Evolutionary conservation across 2,797 vertebrate species (phyloP).

Genomic region (Alca torda): DNA sequence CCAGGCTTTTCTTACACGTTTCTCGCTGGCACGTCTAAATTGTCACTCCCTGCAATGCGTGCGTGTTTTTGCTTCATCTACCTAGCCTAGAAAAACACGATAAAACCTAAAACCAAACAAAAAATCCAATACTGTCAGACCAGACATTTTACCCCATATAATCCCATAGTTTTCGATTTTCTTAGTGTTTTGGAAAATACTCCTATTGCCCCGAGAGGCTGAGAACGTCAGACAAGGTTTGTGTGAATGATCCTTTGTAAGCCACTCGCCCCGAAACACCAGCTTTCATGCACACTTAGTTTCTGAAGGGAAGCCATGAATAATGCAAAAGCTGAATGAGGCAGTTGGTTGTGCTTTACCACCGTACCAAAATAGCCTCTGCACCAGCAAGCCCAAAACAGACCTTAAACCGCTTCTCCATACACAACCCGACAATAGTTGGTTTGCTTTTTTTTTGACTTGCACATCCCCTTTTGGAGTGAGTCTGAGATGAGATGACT

Average conservation of each 20-base stretch:
- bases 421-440: background rate
- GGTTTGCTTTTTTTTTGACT: background rate
- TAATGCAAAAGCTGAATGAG: background rate
- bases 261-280: background rate
- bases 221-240: background rate
- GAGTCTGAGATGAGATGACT: background rate
- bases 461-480: background rate
- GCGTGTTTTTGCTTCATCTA: background rate
- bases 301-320: background rate
- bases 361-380: background rate
- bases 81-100: background rate
- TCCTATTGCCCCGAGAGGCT: background rate
- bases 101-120: background rate
- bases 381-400: background rate
- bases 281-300: background rate
- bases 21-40: background rate
- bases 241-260: background rate
- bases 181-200: background rate
- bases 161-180: background rate
- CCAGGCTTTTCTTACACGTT: background rate
- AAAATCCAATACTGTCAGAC: background rate
- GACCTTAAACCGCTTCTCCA: background rate
- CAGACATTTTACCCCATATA: background rate
- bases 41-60: background rate
- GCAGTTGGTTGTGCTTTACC: background rate